Conservation (phyloP, 1,140 invertebrate species). For the Harpegnathos saltator region DNA sequence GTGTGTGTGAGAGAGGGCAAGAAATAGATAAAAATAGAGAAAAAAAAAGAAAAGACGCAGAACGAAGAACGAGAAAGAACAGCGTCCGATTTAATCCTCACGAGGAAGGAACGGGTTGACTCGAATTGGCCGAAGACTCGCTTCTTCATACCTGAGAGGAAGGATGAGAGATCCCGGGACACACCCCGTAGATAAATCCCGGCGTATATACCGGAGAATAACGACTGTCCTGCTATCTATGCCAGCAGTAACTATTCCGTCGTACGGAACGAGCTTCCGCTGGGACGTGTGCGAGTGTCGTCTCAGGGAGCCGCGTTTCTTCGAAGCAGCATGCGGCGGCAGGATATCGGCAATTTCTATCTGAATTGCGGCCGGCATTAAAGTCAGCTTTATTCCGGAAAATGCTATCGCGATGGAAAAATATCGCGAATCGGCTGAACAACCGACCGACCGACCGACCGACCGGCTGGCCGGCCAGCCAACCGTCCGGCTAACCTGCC, state of each 20-base stretch:
- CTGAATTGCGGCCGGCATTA: slow-evolving; percentile 46
- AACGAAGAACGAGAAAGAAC: background rate
- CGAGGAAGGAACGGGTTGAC: background rate
- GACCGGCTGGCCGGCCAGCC: background rate
- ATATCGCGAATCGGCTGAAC: slow-evolving; percentile 10
- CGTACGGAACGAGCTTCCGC: slow-evolving; percentile 52
- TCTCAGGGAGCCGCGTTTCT: slow-evolving; percentile 37
- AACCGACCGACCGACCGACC: slow-evolving; percentile 16
- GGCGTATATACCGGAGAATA: slow-evolving; percentile 41
- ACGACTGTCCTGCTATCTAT: slow-evolving; percentile 51
- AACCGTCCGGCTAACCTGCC: background rate
- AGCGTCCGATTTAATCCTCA: background rate
- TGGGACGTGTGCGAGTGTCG: slow-evolving; percentile 39
- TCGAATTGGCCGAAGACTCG: background rate
- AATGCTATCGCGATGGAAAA: slow-evolving; percentile 49
- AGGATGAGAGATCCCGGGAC: slow-evolving; percentile 12
- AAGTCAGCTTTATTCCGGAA: slow-evolving; percentile 44
- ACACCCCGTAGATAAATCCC: slow-evolving; percentile 37
- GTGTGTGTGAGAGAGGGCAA: too few relatives aligned
- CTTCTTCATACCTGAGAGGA: slow-evolving; percentile 2
- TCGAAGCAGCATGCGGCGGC: slow-evolving; percentile 6
- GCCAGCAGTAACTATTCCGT: slow-evolving; percentile 46
- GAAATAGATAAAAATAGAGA: too few relatives aligned
- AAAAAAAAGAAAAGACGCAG: too few relatives aligned
- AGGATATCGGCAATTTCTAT: slow-evolving; percentile 53